Base-by-base conservation (phyloP, 2,113 vertebrate species). In the Saccopteryx bilineata region DNA sequence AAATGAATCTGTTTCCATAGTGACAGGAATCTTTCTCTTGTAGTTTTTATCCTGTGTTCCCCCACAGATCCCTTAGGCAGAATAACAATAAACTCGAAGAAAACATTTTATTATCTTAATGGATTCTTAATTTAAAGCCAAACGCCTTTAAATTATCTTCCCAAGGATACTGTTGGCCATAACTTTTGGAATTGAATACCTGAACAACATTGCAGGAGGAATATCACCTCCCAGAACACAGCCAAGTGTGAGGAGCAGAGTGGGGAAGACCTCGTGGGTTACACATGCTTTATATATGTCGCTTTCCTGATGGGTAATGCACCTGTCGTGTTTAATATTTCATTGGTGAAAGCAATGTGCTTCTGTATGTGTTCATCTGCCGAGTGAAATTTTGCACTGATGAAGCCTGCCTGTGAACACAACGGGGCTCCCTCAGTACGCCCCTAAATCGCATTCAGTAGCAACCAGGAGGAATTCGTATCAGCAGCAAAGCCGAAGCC, bases 1-100 rank as follows among this genome's bases (percentile, higher is more conserved):
- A 97, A 97, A 97, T 97, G 95, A 96, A 94, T 96, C 95, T 48
- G 96, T 97, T 97, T 97, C 97, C 96, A 97, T 97, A 94, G 97
- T 93, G 93, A 98, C 21, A 0, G 52, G 6, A 50, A 83, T 61
- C 93, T 97, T 97, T 92, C 68, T 68, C 68, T 74, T 28, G 1
- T 75, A 31, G 10, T 90, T 93, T 96, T 97, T 91, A 65, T 63
- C 81, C 66, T 83, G 15, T 91, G 79, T 93, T 93, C 85, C 84
- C 81, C 89, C 31, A 83, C 19, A 82, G 88, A 96, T 95, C 96
- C 95, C 96, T 94, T 89, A 95, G 93, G 96, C 90, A 91, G 94
- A 58, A 33, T 92, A 96, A 96, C 92, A 96, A 92, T 98, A 95
- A 97, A 97, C 66, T 94, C 1, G 71, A 90, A 93, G 95, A 96